A percentile compares a stretch with the other conserved stretches of the same genome.
Evolutionary conservation across 1,140 invertebrate species (phyloP).

Genomic region (Scaptomyza montana): DNA sequence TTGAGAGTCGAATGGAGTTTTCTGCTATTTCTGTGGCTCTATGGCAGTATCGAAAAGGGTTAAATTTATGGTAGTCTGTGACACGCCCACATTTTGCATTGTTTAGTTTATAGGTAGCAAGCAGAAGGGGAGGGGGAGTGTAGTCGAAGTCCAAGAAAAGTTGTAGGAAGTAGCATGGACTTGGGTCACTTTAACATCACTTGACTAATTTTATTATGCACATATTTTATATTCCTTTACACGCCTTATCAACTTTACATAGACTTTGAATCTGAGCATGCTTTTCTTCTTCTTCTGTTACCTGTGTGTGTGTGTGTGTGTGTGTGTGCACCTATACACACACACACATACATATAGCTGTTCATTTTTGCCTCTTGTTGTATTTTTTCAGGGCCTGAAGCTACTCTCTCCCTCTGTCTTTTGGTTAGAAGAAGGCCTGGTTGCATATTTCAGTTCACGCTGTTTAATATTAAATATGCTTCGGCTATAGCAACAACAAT

Average conservation of each 20-base stretch:
- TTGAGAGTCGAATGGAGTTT: too few relatives aligned
- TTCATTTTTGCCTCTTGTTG: constrained; percentile 2
- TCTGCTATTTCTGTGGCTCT: background rate
- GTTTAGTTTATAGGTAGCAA: background rate
- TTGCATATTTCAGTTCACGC: constrained; percentile 54
- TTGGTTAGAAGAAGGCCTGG: background rate
- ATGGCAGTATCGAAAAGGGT: too few relatives aligned
- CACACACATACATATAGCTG: background rate
- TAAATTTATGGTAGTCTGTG: constrained; percentile 4
- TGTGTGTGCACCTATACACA: background rate
- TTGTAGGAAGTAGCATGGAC: too few relatives aligned
- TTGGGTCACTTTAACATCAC: constrained; percentile 9
- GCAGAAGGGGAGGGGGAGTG: too few relatives aligned
- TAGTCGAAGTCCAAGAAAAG: too few relatives aligned
- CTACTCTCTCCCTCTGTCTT: background rate
- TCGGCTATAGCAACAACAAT: constrained; percentile 20
- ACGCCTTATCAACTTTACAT: constrained; percentile 66
- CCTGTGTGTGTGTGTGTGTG: constrained; percentile 9
- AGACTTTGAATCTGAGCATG: constrained; percentile 63
- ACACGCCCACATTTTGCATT: constrained; percentile 5
- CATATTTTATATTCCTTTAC: constrained; percentile 47
- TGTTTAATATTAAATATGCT: constrained; percentile 72
- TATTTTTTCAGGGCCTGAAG: constrained; percentile 24
- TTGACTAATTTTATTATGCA: constrained; percentile 70
- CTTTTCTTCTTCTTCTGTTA: constrained; percentile 6